These are phyloP conservation scores for Zoanthus solanderi DNA, from an alignment of 92 coral and sea anemone genomes.

Conservation along the genomic window DNA sequence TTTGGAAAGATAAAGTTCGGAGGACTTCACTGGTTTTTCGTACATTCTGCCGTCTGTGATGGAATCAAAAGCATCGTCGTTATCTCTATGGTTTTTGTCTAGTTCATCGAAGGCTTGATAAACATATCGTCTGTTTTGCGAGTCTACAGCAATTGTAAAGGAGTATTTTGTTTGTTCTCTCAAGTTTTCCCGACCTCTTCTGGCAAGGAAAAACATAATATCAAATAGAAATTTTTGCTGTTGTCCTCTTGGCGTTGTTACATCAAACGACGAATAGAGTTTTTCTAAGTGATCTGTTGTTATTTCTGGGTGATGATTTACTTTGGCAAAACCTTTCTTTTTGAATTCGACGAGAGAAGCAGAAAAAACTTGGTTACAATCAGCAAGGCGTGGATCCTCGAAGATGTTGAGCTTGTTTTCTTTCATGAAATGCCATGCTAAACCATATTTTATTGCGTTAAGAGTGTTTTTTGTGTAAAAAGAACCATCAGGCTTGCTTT, in stretches of 20 bases:
- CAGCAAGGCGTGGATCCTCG: not conserved
- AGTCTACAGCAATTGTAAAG: constrained; percentile 56
- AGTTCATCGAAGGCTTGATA: constrained; percentile 58
- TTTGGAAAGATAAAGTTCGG: constrained; percentile 54
- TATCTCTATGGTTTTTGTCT: constrained; percentile 39
- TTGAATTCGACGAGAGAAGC: not conserved
- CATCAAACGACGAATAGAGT: not conserved
- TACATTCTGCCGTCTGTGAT: constrained; percentile 67
- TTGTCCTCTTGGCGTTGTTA: not conserved
- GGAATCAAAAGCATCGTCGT: constrained; percentile 25
- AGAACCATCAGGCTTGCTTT: not conserved
- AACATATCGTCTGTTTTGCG: constrained; percentile 53
- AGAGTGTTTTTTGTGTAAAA: not conserved
- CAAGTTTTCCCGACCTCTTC: constrained; percentile 67
- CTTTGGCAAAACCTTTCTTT: not conserved
- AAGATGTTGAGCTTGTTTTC: not conserved
- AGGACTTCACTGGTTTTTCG: constrained; percentile 42
- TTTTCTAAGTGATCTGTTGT: not conserved
- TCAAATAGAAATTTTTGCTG: constrained; percentile 21
- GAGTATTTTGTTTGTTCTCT: constrained; percentile 50
- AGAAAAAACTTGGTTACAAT: not conserved
- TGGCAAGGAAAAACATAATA: constrained; percentile 58
- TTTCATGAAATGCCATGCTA: not conserved
- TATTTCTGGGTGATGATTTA: not conserved
- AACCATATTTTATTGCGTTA: not conserved